These are phyloP conservation scores for Cerastoderma edule DNA, from an alignment of 2,888 invertebrate species.

Conservation along the genomic window DNA sequence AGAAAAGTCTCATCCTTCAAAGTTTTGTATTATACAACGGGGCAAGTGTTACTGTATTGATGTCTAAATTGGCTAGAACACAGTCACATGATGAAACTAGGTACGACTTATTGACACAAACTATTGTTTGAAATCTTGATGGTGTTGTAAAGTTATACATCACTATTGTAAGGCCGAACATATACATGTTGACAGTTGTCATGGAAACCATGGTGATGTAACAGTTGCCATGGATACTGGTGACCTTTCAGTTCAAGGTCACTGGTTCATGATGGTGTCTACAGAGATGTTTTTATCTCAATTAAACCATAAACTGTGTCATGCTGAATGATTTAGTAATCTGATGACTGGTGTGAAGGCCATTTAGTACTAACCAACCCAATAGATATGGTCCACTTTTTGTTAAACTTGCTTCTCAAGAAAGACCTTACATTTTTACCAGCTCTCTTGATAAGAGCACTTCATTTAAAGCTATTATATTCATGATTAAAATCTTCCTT, in stretches of 20 bases:
- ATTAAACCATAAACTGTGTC: constrained; percentile 15
- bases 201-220: constrained; percentile 16
- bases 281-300: constrained; percentile 18
- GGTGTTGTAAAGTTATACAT: constrained; percentile 19
- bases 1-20: no score
- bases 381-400: no score
- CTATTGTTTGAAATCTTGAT: constrained; percentile 32
- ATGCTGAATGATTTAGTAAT: constrained; percentile 35
- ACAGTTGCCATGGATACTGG: not conserved
- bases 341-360: constrained; percentile 30
- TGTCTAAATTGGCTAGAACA: no score
- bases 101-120: constrained; percentile 28
- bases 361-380: no score
- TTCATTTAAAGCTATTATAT: no score
- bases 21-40: no score
- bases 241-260: not conserved
- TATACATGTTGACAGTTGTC: constrained; percentile 19
- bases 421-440: no score
- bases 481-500: no score
- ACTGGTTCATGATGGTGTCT: constrained; percentile 9
- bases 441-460: no score
- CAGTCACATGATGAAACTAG: constrained; percentile 34
- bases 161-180: constrained; percentile 30
- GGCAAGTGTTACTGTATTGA: no score
- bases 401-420: no score